Conservation (phyloP, 1,140 invertebrate species). For the Choristoneura fumiferana region DNA sequence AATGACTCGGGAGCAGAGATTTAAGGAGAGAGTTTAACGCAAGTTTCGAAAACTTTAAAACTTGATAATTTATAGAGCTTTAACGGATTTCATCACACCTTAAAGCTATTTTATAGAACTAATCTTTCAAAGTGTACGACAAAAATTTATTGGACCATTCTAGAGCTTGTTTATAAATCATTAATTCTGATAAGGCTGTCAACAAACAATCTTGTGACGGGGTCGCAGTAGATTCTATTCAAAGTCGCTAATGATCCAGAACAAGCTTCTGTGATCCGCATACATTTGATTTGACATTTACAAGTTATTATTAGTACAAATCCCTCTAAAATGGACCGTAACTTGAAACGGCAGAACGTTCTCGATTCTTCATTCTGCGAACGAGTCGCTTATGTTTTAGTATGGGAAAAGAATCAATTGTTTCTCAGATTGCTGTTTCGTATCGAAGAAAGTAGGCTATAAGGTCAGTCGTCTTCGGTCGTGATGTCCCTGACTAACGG, state of each 20-base stretch:
- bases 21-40: slow-evolving; percentile 3
- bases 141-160: too few species aligned
- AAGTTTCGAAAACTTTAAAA: neutral
- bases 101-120: too few species aligned
- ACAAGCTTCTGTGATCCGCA: slow-evolving; percentile 29
- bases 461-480: slow-evolving; percentile 40
- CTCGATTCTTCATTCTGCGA: neutral
- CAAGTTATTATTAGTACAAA: neutral
- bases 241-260: slow-evolving; percentile 18
- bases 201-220: too few species aligned
- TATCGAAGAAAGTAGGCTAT: slow-evolving; percentile 44
- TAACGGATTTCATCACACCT: too few species aligned
- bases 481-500: neutral
- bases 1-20: neutral
- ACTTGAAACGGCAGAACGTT: neutral
- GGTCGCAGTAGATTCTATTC: too few species aligned
- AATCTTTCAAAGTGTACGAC: too few species aligned
- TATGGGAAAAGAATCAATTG: slow-evolving; percentile 27
- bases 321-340: slow-evolving; percentile 15
- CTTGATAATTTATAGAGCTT: too few species aligned
- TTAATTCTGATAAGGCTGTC: too few species aligned
- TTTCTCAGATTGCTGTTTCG: slow-evolving; percentile 39
- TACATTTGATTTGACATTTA: slow-evolving; percentile 28
- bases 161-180: too few species aligned
- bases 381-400: neutral